Evolutionary conservation across 2,888 invertebrate genomes (phyloP), one percentile per base, ranked within the genome.

Genomic region (Philereme transversata): DNA sequence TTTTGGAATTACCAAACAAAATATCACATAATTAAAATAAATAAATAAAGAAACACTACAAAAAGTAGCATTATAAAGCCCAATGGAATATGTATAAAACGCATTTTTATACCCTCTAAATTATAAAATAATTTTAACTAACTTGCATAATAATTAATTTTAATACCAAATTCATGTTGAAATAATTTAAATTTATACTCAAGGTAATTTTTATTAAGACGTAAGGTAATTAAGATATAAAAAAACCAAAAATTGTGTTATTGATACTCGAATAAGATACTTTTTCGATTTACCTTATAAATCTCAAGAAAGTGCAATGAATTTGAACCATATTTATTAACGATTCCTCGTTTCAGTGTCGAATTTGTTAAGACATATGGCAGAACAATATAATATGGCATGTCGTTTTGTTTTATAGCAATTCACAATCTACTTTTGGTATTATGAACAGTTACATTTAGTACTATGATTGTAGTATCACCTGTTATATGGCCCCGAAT

Each of bases 401-500:
- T 8, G 34, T 5, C 1, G n/a, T n/a, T 41, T 43, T 40, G 7
- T 46, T 33, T 11, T 1, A 52, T 66, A 45, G 64, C 51, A 48
- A 33, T 60, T 62, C 43, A 43, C 43, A 10, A 4, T 43, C 10
- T 43, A 40, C 8, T 40, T 40, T 40, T 40, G 40, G 40, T 40
- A 6, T 40, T 5, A 8, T 57, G 56, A 58, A 63, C 60, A 57
- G 64, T 52, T 70, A 77, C 72, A 68, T 71, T 22, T 73, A 72
- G 46, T 67, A 60, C 60, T 70, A 65, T 58, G 40, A 33, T 56
- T 62, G 47, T 60, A 56, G 66, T 80, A 84, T 83, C 84, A 85
- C 82, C 69, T 76, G 78, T 75, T 64, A 73, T 83, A 86, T 85
- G 86, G 84, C 86, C 80, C 80, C 69, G 55, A 40, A 76, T 71